Conservation (phyloP, 1,140 invertebrate species). For the Papilio glaucus region DNA sequence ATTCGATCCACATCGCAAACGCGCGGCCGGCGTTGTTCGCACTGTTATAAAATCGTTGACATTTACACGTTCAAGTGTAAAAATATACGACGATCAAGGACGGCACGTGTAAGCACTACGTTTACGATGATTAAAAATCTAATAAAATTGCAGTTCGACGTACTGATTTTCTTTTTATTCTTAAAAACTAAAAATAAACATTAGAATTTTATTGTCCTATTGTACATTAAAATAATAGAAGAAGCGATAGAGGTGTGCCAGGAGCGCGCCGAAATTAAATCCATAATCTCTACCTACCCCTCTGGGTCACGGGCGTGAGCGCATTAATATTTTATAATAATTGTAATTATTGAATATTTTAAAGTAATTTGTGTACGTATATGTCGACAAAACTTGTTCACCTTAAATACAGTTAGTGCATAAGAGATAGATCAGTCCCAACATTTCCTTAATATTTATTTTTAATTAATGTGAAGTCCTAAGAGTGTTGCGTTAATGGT, state of each 20-base stretch:
- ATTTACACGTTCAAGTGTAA: slow-evolving; percentile 39
- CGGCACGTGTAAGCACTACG: slow-evolving; percentile 31
- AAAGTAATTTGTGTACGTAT: background rate
- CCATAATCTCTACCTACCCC: no score
- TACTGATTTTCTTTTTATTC: slow-evolving; percentile 14
- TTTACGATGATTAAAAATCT: slow-evolving; percentile 34
- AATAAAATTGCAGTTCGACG: slow-evolving; percentile 27
- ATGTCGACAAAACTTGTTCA: no score
- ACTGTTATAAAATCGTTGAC: slow-evolving; percentile 41
- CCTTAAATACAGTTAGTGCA: no score
- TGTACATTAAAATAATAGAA: background rate
- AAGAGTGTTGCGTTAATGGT: no score
- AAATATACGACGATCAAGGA: slow-evolving; percentile 33
- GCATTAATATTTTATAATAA: no score
- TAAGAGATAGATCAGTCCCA: no score
- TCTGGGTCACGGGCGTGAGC: no score
- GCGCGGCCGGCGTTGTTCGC: background rate
- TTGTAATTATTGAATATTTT: background rate
- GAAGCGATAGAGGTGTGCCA: no score
- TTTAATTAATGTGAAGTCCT: no score
- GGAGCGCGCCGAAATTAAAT: no score
- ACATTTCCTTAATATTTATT: no score
- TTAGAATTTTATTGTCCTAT: background rate
- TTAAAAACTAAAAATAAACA: background rate
- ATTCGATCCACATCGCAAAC: slow-evolving; percentile 18